phyloP scores from a whole-genome alignment of 2,888 invertebrate genomes.

The Euzetes globulus region DNA sequence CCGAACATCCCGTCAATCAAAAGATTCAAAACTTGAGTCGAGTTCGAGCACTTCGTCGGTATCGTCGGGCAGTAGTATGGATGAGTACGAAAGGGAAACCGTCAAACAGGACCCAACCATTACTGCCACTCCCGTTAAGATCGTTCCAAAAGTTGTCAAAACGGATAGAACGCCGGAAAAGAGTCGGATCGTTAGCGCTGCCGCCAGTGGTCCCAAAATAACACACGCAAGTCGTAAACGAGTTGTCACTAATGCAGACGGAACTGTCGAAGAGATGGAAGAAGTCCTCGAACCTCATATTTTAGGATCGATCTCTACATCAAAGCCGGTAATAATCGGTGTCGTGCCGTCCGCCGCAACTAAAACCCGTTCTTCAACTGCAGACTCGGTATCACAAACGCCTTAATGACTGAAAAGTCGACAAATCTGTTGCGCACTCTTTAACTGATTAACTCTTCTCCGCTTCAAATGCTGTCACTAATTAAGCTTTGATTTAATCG shows the following conservation, averaged over 20 bases:
- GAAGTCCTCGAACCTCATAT: conserved; percentile 37
- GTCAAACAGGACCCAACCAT: conserved; percentile 29
- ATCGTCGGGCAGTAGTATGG: conserved; percentile 38
- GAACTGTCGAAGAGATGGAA: conserved; percentile 37
- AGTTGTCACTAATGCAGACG: conserved; percentile 37
- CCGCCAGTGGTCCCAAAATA: conserved; percentile 31
- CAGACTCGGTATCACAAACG: conserved; percentile 33
- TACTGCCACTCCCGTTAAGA: conserved; percentile 7
- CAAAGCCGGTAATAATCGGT: conserved; percentile 36
- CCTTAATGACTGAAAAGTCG: neutral
- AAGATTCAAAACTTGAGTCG: conserved; percentile 37
- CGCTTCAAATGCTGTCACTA: conserved; percentile 16
- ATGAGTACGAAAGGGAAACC: conserved; percentile 39
- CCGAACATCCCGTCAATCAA: conserved; percentile 36
- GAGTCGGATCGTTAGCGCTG: conserved; percentile 10
- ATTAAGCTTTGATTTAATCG: neutral
- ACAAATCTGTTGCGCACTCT: neutral
- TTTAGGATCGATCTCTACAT: conserved; percentile 19
- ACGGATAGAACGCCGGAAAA: neutral
- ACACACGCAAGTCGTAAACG: conserved; percentile 37
- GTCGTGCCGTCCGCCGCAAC: conserved; percentile 28
- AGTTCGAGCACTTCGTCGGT: conserved; percentile 34
- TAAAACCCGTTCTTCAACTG: conserved; percentile 5
- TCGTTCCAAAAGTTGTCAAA: neutral
- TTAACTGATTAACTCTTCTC: neutral